These are phyloP conservation scores for Strigamia transsilvanica DNA, from an alignment of 2,888 invertebrate species.

Conservation along the genomic window DNA sequence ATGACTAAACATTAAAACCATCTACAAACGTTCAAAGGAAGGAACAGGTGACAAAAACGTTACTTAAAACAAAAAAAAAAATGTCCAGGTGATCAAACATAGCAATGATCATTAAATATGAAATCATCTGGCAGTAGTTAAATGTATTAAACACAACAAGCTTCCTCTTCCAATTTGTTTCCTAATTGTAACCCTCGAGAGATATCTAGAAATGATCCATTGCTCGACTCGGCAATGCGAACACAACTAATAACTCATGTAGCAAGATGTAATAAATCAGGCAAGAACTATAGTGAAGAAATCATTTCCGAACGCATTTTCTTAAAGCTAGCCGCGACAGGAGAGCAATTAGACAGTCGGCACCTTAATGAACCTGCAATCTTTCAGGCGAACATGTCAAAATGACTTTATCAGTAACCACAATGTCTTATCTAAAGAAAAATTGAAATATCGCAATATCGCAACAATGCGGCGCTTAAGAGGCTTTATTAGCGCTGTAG, in stretches of 20 bases:
- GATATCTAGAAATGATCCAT: conserved; percentile 27
- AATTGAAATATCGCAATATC: background rate
- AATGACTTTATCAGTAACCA: conserved; percentile 12
- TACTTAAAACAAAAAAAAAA: background rate
- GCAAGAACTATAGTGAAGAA: background rate
- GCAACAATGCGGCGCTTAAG: no score
- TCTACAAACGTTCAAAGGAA: background rate
- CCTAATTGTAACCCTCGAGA: background rate
- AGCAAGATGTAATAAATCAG: conserved; percentile 18
- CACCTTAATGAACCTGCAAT: conserved; percentile 22
- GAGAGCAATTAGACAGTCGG: conserved; percentile 28
- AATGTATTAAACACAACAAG: conserved; percentile 22
- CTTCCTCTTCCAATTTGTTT: conserved; percentile 27
- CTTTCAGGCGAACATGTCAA: background rate
- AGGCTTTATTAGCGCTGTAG: no score
- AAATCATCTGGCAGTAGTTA: conserved; percentile 14
- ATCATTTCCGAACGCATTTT: background rate
- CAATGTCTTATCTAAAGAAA: conserved; percentile 13
- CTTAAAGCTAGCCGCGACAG: conserved; percentile 9
- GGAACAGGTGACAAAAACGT: background rate
- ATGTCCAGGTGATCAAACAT: conserved; percentile 31
- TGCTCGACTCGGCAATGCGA: background rate
- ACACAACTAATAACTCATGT: conserved; percentile 29
- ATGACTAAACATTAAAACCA: conserved; percentile 9
- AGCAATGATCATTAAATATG: conserved; percentile 37